Evolutionary conservation across 2,888 invertebrate species (phyloP), one percentile per base, ranked within the genome.

Genomic region (Dicyrtomina minuta): DNA sequence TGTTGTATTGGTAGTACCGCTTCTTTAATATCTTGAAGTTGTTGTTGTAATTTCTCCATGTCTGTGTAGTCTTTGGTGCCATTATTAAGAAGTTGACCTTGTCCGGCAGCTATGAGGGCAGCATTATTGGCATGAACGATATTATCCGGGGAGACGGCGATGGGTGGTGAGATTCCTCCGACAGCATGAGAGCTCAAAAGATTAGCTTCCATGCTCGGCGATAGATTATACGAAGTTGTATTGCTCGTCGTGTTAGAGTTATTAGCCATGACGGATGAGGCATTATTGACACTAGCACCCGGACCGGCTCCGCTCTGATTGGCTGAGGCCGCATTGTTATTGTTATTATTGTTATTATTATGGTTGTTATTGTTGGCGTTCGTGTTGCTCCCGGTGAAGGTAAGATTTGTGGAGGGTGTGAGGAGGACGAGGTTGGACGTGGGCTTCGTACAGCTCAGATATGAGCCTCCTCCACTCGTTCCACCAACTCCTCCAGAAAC

Each of bases 1-100:
- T n/a, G n/a, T n/a, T n/a, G n/a, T n/a, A n/a, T n/a, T n/a, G n/a
- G n/a, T n/a, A n/a, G 79, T 81, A 93, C 95, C 88, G 96, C 96
- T 83, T 97, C 96, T 81, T 96, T 96, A 80, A 97, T 96, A 81
- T 97, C 97, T 83, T 96, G 95, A 73, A 98, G 83, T 81, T 97
- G 96, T 81, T 97, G 96, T 81, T 93, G 92, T 53, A 94, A 83
- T 81, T 93, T 93, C 81, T 92, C 91, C 68, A 96, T 90, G 82
- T 96, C 96, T 70, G 86, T 86, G 74, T 87, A 87, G 81, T 89
- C 88, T 75, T 88, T 84, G 74, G 87, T 87, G 41, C 88, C 88
- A 80, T 88, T 89, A 79, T 88, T 88, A 86, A 87, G 86, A 60
- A 87, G 79, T 67, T 72, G 74, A 46, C 72, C 73, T 27, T 64